A percentile compares a stretch with the other conserved stretches of the same genome.
phyloP scores from a whole-genome alignment of 1,140 invertebrate genomes.

The Papilio machaon region DNA sequence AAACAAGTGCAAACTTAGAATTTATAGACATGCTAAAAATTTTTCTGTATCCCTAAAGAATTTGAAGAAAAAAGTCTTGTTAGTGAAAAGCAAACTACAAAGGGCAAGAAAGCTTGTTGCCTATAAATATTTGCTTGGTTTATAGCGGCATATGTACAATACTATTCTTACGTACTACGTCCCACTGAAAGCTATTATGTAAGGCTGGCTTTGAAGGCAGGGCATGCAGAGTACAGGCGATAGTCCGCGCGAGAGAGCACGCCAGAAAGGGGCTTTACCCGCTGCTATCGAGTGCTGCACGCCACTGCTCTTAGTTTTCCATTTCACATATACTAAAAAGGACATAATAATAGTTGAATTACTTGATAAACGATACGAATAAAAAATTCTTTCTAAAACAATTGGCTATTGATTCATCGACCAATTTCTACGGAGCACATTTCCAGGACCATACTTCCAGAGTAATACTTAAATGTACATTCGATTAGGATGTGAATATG shows the following conservation, averaged over 20 bases:
- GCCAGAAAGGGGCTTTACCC: slow-evolving; percentile 44
- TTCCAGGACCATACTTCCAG: too few relatives aligned
- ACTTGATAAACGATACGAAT: background rate
- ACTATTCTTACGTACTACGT: slow-evolving; percentile 6
- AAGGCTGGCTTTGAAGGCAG: slow-evolving; percentile 36
- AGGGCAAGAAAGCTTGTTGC: background rate
- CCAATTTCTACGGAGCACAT: too few relatives aligned
- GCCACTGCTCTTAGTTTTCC: slow-evolving; percentile 6
- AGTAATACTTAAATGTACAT: too few relatives aligned
- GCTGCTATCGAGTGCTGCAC: slow-evolving; percentile 43
- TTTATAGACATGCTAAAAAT: too few relatives aligned
- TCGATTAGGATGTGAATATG: too few relatives aligned
- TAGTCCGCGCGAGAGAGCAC: slow-evolving; percentile 41
- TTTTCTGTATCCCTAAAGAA: too few relatives aligned
- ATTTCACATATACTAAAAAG: slow-evolving; percentile 7
- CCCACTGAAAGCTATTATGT: background rate
- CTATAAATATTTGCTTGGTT: background rate
- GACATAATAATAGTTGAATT: background rate
- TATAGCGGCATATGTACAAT: background rate
- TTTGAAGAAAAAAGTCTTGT: too few relatives aligned
- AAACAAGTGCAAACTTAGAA: too few relatives aligned
- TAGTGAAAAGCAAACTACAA: background rate
- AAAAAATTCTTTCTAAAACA: background rate
- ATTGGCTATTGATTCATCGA: too few relatives aligned
- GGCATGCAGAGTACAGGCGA: slow-evolving; percentile 42